Percentiles rank a stretch among this genome's conserved stretches.
Conservation (phyloP, 2,113 vertebrate species). For the Acanthochromis polyacanthus region DNA sequence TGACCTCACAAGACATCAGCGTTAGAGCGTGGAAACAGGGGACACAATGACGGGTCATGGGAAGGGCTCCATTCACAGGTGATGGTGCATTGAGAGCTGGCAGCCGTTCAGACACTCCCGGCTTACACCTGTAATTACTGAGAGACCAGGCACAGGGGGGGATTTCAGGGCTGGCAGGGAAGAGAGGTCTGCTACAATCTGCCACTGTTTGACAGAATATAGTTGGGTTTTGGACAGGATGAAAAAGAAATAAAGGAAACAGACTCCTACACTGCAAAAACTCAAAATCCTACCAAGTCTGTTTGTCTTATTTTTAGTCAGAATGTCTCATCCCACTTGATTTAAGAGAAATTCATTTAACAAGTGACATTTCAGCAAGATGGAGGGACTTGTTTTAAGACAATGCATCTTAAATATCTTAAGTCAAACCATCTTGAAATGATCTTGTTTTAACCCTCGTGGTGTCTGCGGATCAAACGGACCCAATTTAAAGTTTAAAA, state of each 20-base stretch:
- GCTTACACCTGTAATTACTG: slow-evolving; percentile 65
- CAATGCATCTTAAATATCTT: too few relatives aligned
- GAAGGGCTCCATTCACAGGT: slow-evolving; percentile 52
- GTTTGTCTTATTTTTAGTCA: too few relatives aligned
- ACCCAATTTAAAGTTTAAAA: too few relatives aligned
- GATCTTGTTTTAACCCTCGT: too few relatives aligned
- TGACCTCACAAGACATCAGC: slow-evolving; percentile 33
- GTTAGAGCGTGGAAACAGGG: slow-evolving; percentile 23
- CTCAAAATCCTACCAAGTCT: too few relatives aligned
- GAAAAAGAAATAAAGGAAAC: background rate
- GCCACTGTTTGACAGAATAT: background rate
- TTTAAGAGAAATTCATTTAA: too few relatives aligned
- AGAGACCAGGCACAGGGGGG: slow-evolving; percentile 16
- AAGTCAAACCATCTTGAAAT: too few relatives aligned
- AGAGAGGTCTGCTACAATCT: slow-evolving; percentile 3
- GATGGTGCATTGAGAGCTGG: slow-evolving; percentile 33
- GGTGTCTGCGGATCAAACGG: too few relatives aligned
- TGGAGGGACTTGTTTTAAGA: too few relatives aligned
- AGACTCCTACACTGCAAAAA: too few relatives aligned
- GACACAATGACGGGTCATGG: slow-evolving; percentile 48
- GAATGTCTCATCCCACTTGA: too few relatives aligned
- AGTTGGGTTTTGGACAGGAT: background rate
- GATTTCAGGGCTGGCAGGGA: slow-evolving; percentile 13
- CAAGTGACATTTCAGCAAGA: too few relatives aligned
- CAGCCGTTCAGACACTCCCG: slow-evolving; percentile 28